Evolutionary conservation across 2,113 vertebrate genomes (phyloP).

Genomic region (Rhabdornis inornatus): DNA sequence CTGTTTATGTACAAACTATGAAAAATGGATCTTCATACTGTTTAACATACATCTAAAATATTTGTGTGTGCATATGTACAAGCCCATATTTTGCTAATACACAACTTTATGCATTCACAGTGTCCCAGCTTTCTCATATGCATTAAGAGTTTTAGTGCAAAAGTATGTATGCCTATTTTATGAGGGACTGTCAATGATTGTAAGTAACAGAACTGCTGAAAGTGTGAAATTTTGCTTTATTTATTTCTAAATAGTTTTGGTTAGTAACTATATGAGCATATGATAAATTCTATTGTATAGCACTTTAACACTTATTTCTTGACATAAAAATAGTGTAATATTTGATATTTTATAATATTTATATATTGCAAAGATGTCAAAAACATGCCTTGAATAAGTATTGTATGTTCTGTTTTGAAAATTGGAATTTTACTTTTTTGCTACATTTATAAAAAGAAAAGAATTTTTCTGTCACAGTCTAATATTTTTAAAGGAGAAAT

Average conservation of each 20-base stretch:
- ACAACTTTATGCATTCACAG: slow-evolving; percentile 52
- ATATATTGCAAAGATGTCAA: slow-evolving; percentile 19
- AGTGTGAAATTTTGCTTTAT: slow-evolving; percentile 62
- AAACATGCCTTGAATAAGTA: slow-evolving; percentile 17
- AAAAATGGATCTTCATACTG: background rate
- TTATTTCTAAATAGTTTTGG: slow-evolving; percentile 53
- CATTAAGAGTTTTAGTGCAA: slow-evolving; percentile 60
- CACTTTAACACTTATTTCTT: slow-evolving; percentile 5
- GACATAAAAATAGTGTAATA: slow-evolving; percentile 10
- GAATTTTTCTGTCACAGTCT: slow-evolving; percentile 21
- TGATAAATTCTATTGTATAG: slow-evolving; percentile 22
- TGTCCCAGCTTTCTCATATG: slow-evolving; percentile 56
- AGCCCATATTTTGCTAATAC: slow-evolving; percentile 42
- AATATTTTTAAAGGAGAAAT: slow-evolving; percentile 19
- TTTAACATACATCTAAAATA: slow-evolving; percentile 24
- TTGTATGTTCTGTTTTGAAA: slow-evolving; percentile 46
- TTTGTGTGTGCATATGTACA: slow-evolving; percentile 64
- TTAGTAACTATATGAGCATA: background rate
- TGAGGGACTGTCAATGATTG: slow-evolving; percentile 58
- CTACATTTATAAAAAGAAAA: slow-evolving; percentile 17
- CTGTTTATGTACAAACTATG: slow-evolving; percentile 24
- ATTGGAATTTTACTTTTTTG: slow-evolving; percentile 4
- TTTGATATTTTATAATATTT: slow-evolving; percentile 23
- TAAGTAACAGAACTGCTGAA: slow-evolving; percentile 56
- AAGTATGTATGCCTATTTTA: slow-evolving; percentile 56